phyloP scores from a whole-genome alignment of 2,888 invertebrate species.

The Melieria omissa region DNA sequence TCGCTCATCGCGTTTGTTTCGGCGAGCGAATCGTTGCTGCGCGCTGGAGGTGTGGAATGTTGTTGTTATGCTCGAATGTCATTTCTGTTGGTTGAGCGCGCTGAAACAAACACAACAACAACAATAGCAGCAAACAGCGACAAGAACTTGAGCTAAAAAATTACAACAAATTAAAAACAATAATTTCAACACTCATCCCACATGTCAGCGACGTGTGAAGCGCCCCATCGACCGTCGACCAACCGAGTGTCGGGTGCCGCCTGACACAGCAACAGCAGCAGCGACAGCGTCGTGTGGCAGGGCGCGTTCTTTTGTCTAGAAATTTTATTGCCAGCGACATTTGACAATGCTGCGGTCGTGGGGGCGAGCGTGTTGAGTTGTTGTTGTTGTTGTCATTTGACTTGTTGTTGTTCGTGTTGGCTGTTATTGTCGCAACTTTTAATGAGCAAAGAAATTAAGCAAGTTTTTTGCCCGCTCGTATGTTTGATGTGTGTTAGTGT shows the following conservation, averaged over 20 bases:
- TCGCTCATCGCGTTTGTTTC: no score
- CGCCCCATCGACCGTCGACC: no score
- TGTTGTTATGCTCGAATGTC: slow-evolving; percentile 41
- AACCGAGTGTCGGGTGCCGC: no score
- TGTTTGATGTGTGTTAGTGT: slow-evolving; percentile 12
- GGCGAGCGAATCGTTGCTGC: no score
- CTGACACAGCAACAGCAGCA: no score
- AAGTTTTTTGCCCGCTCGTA: slow-evolving; percentile 14
- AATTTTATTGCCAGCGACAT: no score
- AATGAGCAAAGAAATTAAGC: slow-evolving; percentile 51
- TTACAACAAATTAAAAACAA: slow-evolving; percentile 47
- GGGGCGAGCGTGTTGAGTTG: slow-evolving; percentile 5
- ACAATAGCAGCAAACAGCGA: neutral
- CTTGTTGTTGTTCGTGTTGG: slow-evolving; percentile 3
- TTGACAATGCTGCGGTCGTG: neutral
- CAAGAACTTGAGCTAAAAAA: slow-evolving; percentile 3
- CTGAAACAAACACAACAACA: slow-evolving; percentile 3
- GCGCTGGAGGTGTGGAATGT: neutral
- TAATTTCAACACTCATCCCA: slow-evolving; percentile 48
- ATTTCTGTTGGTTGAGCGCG: slow-evolving; percentile 23
- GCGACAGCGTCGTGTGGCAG: no score
- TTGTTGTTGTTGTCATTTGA: slow-evolving; percentile 12
- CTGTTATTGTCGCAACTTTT: slow-evolving; percentile 40
- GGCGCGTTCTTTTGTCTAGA: no score
- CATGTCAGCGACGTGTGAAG: slow-evolving; percentile 34